These are phyloP conservation scores for Mormyrops attenuatus DNA, from an alignment of 2,797 vertebrate genomes.

Conservation along the genomic window DNA sequence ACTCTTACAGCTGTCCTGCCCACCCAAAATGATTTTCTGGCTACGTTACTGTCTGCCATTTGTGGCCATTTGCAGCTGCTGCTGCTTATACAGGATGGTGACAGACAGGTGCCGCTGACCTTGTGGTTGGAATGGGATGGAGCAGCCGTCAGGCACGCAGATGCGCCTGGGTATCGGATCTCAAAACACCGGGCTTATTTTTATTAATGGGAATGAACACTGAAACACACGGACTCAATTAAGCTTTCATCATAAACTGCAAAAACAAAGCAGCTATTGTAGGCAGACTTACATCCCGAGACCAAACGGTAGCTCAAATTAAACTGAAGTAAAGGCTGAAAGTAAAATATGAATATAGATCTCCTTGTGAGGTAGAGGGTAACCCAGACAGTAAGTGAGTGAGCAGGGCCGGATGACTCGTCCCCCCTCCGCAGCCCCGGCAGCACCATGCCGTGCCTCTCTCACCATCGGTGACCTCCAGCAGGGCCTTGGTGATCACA, in stretches of 20 bases:
- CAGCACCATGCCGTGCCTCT: background rate
- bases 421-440: background rate
- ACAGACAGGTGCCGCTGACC: background rate
- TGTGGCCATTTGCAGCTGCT: background rate
- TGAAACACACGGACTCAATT: background rate
- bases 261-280: background rate
- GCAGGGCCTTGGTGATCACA: constrained; percentile 94
- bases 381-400: background rate
- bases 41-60: background rate
- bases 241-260: background rate
- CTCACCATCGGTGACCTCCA: constrained; percentile 97
- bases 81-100: background rate
- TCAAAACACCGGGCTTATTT: background rate
- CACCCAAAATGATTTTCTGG: background rate
- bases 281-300: background rate
- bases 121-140: background rate
- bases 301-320: background rate
- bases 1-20: background rate
- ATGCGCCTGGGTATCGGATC: background rate
- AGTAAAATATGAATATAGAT: background rate
- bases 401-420: background rate
- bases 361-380: background rate
- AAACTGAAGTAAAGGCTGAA: background rate
- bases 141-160: background rate
- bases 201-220: background rate